These are phyloP conservation scores for cattle (Bos taurus) DNA, from an alignment of 2,113 vertebrate species.

Conservation along the genomic window DNA sequence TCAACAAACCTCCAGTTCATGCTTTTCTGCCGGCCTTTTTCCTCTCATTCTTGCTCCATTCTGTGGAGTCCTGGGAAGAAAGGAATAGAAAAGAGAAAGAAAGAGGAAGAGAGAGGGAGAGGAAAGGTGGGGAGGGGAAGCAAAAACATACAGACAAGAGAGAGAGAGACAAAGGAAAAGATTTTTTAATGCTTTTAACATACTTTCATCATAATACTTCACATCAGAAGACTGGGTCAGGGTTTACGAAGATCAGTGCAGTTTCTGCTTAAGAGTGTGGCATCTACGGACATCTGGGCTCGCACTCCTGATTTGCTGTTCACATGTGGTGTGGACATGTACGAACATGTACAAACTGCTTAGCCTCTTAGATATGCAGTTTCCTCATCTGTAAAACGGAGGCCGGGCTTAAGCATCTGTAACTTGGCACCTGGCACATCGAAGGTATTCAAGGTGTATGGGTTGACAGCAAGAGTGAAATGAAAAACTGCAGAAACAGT, in stretches of 20 bases:
- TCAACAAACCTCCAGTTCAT: constrained; percentile 99
- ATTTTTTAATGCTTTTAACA: not conserved
- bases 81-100: constrained; percentile 36
- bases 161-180: not conserved
- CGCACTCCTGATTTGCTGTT: accelerated
- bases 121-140: not conserved
- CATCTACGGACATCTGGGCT: no score
- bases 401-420: accelerated
- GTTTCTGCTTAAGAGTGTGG: not conserved
- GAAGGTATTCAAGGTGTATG: accelerated
- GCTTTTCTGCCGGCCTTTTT: constrained; percentile 99
- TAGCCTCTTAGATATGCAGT: not conserved
- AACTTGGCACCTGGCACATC: not conserved
- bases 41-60: constrained; percentile 99
- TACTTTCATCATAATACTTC: not conserved
- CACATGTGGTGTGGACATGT: accelerated
- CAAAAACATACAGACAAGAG: not conserved
- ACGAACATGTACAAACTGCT: not conserved
- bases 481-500: not conserved
- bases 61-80: constrained; percentile 93
- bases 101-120: not conserved
- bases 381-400: not conserved
- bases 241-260: not conserved
- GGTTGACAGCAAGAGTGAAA: not conserved
- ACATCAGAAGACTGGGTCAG: not conserved